Evolutionary conservation across 1,140 invertebrate species (phyloP).

Genomic region (Caenorhabditis tropicalis): DNA sequence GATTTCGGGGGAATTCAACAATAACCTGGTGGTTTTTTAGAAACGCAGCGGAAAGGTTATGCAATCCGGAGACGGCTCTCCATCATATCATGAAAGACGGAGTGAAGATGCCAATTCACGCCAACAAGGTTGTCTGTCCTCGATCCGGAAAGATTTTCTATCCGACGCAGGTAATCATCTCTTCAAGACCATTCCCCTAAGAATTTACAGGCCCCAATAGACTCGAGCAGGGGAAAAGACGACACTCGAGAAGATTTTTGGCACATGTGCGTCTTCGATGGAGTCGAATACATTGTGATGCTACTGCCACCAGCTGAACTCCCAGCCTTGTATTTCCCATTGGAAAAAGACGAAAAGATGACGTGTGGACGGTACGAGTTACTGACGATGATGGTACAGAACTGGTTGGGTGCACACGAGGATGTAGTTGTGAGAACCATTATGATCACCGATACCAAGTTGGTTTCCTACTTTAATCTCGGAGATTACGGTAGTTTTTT

Average conservation of each 20-base stretch:
- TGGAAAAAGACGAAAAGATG: neutral
- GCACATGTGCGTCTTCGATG: neutral
- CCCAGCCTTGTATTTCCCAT: neutral
- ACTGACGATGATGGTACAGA: too few relatives aligned
- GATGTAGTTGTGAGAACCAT: too few relatives aligned
- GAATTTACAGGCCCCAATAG: neutral
- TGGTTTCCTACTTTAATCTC: too few relatives aligned
- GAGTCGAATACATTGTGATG: neutral
- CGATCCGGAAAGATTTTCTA: neutral
- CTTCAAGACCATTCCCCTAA: too few relatives aligned
- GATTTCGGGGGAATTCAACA: too few relatives aligned
- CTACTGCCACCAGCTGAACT: neutral
- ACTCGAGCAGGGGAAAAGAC: neutral
- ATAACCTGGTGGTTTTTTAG: too few relatives aligned
- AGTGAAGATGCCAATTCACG: neutral
- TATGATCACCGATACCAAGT: too few relatives aligned
- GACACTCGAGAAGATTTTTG: neutral
- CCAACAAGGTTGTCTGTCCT: neutral
- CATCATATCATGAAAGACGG: neutral
- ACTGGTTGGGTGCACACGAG: too few relatives aligned
- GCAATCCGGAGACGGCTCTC: neutral
- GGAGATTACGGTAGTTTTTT: neutral
- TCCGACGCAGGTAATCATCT: neutral
- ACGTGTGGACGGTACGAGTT: neutral
- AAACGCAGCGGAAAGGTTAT: too few relatives aligned